Conservation (phyloP, 2,113 vertebrate genomes). For the Amblyornis subalaris region DNA sequence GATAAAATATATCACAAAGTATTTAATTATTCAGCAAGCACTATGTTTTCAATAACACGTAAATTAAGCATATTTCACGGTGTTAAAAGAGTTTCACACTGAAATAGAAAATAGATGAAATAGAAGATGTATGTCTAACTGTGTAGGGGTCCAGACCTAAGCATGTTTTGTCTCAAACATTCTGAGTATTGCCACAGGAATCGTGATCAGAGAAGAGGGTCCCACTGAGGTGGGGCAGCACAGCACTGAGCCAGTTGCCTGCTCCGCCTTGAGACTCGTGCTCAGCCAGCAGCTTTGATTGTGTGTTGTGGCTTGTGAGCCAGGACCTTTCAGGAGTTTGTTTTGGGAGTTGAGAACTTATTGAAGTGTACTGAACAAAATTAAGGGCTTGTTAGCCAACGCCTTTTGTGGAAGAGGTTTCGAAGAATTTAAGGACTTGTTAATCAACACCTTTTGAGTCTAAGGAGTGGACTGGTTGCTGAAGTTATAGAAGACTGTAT, state of each 20-base stretch:
- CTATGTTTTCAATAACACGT: background rate
- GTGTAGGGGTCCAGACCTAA: background rate
- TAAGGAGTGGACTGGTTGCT: background rate
- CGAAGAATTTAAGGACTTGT: background rate
- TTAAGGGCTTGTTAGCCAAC: background rate
- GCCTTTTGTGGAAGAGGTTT: background rate
- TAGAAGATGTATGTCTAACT: background rate
- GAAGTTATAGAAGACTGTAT: background rate
- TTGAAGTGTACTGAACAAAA: background rate
- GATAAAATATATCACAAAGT: background rate
- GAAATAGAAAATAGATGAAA: no score
- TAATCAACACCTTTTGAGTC: background rate
- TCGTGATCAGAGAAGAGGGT: rapidly evolving
- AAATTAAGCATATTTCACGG: background rate
- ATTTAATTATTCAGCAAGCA: background rate
- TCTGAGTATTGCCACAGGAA: background rate
- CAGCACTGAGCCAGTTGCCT: background rate
- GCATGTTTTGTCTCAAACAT: background rate
- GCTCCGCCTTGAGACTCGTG: no score
- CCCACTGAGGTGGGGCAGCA: rapidly evolving
- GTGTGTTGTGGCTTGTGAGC: background rate
- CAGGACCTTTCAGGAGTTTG: background rate
- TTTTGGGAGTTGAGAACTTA: background rate
- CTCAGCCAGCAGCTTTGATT: background rate
- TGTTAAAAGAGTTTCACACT: background rate